phyloP scores from a whole-genome alignment of 2,888 invertebrate species.

The Caenorhabditis sinica region DNA sequence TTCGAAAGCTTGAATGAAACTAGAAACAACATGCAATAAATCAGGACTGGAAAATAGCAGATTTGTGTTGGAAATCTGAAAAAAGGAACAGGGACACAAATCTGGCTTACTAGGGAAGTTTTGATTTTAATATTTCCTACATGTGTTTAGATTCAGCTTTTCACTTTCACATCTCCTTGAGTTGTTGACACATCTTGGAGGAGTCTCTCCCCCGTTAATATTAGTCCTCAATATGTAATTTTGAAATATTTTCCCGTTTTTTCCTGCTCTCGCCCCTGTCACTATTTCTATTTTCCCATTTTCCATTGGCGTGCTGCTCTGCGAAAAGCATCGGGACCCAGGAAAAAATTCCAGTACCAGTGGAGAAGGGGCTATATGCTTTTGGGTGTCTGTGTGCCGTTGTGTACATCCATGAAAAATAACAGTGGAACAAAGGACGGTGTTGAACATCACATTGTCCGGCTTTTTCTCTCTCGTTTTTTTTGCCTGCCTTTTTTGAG shows the following conservation, averaged over 20 bases:
- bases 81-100: not conserved
- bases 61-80: not conserved
- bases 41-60: not conserved
- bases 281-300: not conserved
- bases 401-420: constrained; percentile 44
- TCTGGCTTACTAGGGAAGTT: too few species aligned
- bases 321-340: not conserved
- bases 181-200: constrained; percentile 45
- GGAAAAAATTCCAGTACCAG: constrained; percentile 22
- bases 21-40: not conserved
- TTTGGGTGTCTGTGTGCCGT: constrained; percentile 2
- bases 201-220: constrained; percentile 21
- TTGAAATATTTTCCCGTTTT: constrained; percentile 39
- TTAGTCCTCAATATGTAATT: constrained; percentile 53
- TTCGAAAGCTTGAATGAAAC: not conserved
- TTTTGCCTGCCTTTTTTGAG: not conserved
- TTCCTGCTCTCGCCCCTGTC: not conserved
- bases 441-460: constrained; percentile 41
- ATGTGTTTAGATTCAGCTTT: not conserved
- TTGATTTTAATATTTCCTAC: too few species aligned
- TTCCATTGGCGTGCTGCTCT: constrained; percentile 12
- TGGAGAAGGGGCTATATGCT: not conserved
- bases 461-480: not conserved
- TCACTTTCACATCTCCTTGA: not conserved
- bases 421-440: constrained; percentile 46